Percentiles rank a stretch among this genome's conserved stretches.
Conservation (phyloP, 2,888 invertebrate species). For the Napeogenes inachia region DNA sequence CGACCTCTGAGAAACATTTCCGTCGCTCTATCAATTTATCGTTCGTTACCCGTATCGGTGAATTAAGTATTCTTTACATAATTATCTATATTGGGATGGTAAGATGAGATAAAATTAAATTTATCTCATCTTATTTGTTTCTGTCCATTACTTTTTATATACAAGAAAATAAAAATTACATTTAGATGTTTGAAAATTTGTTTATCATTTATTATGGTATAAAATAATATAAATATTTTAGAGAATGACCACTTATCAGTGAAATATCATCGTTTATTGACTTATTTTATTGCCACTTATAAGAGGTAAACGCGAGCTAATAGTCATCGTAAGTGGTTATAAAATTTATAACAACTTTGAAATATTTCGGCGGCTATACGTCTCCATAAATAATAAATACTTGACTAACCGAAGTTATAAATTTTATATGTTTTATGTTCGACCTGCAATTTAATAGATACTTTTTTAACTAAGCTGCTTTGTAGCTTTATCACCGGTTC, state of each 20-base stretch:
- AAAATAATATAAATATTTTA: conserved; percentile 8
- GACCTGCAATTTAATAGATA: not conserved
- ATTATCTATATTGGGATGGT: too few relatives aligned
- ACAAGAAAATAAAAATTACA: too few relatives aligned
- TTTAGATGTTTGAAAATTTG: too few relatives aligned
- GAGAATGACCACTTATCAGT: conserved; percentile 25
- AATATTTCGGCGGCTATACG: conserved; percentile 26
- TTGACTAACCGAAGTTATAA: conserved; percentile 15
- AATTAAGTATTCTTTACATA: too few relatives aligned
- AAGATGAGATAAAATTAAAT: too few relatives aligned
- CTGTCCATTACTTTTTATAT: too few relatives aligned
- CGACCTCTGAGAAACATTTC: too few relatives aligned
- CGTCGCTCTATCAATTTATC: too few relatives aligned
- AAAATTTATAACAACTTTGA: conserved; percentile 30
- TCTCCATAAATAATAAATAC: conserved; percentile 27
- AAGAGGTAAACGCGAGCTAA: conserved; percentile 29
- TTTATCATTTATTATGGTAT: not conserved
- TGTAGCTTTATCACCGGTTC: too few relatives aligned
- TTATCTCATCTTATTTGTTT: too few relatives aligned
- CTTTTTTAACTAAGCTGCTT: too few relatives aligned
- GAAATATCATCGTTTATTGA: conserved; percentile 34
- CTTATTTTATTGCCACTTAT: conserved; percentile 37
- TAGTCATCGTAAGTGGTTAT: conserved; percentile 29
- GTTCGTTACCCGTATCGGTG: too few relatives aligned
- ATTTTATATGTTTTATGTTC: conserved; percentile 18